phyloP scores from a whole-genome alignment of 1,140 invertebrate genomes.

The Marisa cornuarietis region DNA sequence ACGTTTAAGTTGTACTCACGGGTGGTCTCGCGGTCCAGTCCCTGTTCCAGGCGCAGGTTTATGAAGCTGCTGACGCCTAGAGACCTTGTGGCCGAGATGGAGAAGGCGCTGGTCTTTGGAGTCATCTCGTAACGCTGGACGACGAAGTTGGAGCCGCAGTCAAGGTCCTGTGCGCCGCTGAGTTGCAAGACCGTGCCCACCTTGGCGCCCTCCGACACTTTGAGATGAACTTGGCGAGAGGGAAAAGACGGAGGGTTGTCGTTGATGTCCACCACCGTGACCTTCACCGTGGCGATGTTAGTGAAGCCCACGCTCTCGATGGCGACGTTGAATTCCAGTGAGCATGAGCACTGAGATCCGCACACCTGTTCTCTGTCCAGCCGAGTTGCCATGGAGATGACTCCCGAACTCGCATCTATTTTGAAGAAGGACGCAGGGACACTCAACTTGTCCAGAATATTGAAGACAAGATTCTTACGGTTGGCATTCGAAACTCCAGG shows the following conservation, averaged over 20 bases:
- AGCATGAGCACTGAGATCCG: conserved; percentile 30
- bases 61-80: conserved; percentile 43
- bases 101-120: conserved; percentile 27
- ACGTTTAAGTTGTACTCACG: conserved; percentile 83
- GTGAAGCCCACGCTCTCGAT: conserved; percentile 32
- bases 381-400: conserved; percentile 27
- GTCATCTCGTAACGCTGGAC: conserved; percentile 37
- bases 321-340: conserved; percentile 32
- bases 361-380: conserved; percentile 45
- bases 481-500: conserved; percentile 24
- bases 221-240: conserved; percentile 30
- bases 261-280: conserved; percentile 45
- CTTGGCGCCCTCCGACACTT: conserved; percentile 68
- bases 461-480: conserved; percentile 25
- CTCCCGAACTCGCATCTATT: conserved; percentile 28
- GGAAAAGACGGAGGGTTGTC: conserved; percentile 44
- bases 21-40: conserved; percentile 81
- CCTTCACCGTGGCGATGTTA: conserved; percentile 38
- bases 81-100: conserved; percentile 31
- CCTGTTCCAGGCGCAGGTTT: conserved; percentile 29
- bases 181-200: conserved; percentile 81
- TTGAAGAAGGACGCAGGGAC: conserved; percentile 32
- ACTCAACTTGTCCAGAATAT: conserved; percentile 33
- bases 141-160: conserved; percentile 33
- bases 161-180: conserved; percentile 76